Evolutionary conservation across 2,797 vertebrate genomes (phyloP).

Genomic region (Pipistrellus pipistrellus): DNA sequence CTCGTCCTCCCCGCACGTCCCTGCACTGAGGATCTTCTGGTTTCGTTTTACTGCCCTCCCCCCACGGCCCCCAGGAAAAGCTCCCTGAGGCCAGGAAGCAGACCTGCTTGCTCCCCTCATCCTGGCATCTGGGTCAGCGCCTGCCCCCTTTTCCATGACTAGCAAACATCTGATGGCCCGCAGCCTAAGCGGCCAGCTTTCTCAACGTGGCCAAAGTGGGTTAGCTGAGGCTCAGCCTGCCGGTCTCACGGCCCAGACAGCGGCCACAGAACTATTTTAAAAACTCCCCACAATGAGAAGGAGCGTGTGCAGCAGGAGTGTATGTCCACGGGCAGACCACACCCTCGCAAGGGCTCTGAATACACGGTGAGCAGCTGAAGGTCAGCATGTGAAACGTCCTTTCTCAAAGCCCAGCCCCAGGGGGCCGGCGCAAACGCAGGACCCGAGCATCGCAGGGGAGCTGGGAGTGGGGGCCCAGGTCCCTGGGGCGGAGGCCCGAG

Average conservation of each 20-base stretch:
- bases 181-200: accelerated
- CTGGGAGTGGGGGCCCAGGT: neutral
- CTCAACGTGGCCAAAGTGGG: conserved; percentile 39
- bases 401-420: neutral
- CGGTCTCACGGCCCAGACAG: neutral
- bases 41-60: too few species aligned
- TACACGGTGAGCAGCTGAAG: accelerated
- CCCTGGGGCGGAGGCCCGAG: too few species aligned
- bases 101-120: accelerated
- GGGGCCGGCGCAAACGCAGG: accelerated
- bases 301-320: neutral
- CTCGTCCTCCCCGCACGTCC: accelerated
- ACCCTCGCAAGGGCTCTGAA: accelerated
- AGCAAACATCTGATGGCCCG: neutral
- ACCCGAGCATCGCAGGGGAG: neutral
- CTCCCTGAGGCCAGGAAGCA: neutral
- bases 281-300: neutral
- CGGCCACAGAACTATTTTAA: conserved; percentile 61
- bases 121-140: accelerated
- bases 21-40: neutral
- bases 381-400: neutral
- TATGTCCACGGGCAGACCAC: neutral
- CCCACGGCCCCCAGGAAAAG: neutral
- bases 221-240: neutral
- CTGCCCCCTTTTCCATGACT: neutral